Base-by-base conservation (phyloP, 1,140 invertebrate species). In the Drosophila bipectinata region DNA sequence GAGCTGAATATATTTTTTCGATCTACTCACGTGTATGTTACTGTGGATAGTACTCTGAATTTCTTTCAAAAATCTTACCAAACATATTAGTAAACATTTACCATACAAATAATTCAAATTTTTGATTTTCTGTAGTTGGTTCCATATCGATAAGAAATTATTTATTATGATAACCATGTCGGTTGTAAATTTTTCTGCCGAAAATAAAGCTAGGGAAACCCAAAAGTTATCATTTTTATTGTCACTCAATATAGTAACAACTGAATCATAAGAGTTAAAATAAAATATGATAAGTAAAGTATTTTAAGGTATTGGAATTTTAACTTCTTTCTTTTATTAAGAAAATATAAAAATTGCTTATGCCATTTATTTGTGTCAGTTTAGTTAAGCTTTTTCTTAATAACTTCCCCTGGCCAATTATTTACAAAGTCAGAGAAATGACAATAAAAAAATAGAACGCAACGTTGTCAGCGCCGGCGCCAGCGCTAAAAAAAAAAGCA, bases 391-490 rank as follows among this genome's bases (percentile, higher is more conserved):
- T 45, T 41, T 57, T 57, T 57, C 24, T 44, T 68, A 39, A 37
- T 41, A 34, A 58, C 37, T 48, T 64, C 39, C 39, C 24, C 34
- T 55, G 14, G 15, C 26, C 26, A 47, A 32, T 39, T 39, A 69
- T 54, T 45, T 32, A 39, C 45, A 18, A 60, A 34, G 49, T 39
- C 48, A 41, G 26, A 14, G 26, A 56, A 54, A 48, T 34, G n/a
- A 26, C n/a, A 32, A 30, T 41, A 62, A 52, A 34, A 26, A 67
- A 49, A 52, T 41, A 56, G 59, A 74, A 56, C 71, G 72, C 71
- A 74, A 53, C 59, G 59, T 64, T 56, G 59, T 8, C 71, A 56
- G 48, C 60, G 71, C 60, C 53, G 72, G 72, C 72, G 72, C 72
- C 72, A 74, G 10, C 28, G 14, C 52, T 37, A 37, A 72, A 26